Evolutionary conservation across 2,888 invertebrate species (phyloP), one percentile per base, ranked within the genome.

Genomic region (Eremobia ochroleuca): DNA sequence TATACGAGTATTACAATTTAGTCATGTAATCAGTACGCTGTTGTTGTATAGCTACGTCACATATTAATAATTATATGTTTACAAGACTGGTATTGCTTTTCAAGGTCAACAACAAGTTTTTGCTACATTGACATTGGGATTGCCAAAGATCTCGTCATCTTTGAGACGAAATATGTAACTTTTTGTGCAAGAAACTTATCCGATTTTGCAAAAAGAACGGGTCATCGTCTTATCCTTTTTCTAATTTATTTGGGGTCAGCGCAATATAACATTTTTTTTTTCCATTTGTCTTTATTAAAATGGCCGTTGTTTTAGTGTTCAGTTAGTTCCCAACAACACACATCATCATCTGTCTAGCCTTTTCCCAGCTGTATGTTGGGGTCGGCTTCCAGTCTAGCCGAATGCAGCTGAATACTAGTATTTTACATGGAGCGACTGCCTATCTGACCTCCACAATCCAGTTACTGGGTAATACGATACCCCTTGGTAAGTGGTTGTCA

Each of bases 101-200:
- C 49, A 82, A 68, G 82, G 76, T 76, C 25, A 64, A 40, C 52
- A 46, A 61, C 79, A n/a, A 40, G 64, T 76, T 82, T 75, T 79
- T 82, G 25, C 43, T 11, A 9, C 6, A 31, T 15, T 55, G 58
- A 28, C 61, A 37, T 61, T 79, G 28, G 4, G 9, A 28, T 67
- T 67, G 46, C 46, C 46, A 37, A 74, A 61, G 52, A 74, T 62
- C 52, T 68, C n/a, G 25, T 37, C 59, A 25, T 37, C 52, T 82
- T 75, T 28, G 18, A 59, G 15, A 40, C 5, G 18, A 9, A 25
- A 37, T 28, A 46, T 28, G 11, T 34, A 58, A 1, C n/a, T 25
- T 55, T 25, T 46, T 64, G n/a, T 40, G 2, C 15, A 37, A 31
- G 0, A 21, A 18, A 18, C 1, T 15, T 58, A 2, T 58, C 18